These are phyloP conservation scores for Cetonia aurata DNA, from an alignment of 2,888 invertebrate species.

Conservation along the genomic window DNA sequence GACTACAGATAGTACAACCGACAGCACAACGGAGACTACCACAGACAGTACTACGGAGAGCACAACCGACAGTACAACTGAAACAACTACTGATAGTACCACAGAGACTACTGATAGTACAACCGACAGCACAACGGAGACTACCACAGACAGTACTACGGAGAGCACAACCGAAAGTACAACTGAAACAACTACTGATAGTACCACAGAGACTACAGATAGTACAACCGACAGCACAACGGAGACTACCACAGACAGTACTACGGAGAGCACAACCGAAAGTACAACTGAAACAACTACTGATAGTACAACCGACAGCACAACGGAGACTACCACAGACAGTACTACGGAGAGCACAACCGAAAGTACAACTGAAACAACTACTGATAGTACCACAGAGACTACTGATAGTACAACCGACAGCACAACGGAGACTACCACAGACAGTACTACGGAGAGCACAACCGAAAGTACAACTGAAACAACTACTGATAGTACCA, in stretches of 20 bases:
- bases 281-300: background rate
- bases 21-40: background rate
- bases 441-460: too few species aligned
- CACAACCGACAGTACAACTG: too few species aligned
- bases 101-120: too few species aligned
- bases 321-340: conserved; percentile 16
- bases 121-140: too few species aligned
- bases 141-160: conserved; percentile 7
- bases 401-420: too few species aligned
- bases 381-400: background rate
- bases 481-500: too few species aligned
- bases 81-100: background rate
- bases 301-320: conserved; percentile 11
- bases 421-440: too few species aligned
- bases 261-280: background rate
- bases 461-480: too few species aligned
- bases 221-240: background rate
- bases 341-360: conserved; percentile 21
- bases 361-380: background rate
- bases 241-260: too few species aligned
- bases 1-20: background rate
- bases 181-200: conserved; percentile 19
- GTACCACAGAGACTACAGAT: conserved; percentile 17
- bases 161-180: background rate
- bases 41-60: background rate